Evolutionary conservation across 2,797 vertebrate genomes (phyloP), one percentile per base, ranked within the genome.

Genomic region (Alca torda): DNA sequence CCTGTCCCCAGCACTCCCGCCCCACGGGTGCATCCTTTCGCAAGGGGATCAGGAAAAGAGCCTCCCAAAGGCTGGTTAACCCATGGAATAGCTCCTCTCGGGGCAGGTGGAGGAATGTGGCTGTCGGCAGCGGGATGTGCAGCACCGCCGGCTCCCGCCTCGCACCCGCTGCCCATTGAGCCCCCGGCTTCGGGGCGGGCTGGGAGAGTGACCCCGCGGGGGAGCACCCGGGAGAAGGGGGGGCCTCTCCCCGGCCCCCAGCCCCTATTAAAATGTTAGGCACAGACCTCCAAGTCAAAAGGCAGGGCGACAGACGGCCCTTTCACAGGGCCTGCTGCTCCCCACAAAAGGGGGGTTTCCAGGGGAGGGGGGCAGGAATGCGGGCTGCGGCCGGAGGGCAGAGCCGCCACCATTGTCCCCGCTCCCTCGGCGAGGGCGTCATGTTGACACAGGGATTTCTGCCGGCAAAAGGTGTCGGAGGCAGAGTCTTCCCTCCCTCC

Each of bases 331-430:
- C 95, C 95, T 60, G 93, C 96, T 94, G 95, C 89, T 97, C 92
- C 94, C 77, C 92, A 94, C 93, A 95, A 96, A 93, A 90, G 87
- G 91, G 75, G 95, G 95, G 97, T 97, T 97, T 97, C 97, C 94
- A 97, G 94, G 97, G 96, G 94, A 89, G 85, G 83, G 48, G 91
- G 60, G 84, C 90, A 98, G 94, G 97, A 97, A 98, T 97, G 97
- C 33, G 28, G 50, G 89, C 91, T 84, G 91, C 87, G 77, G 94
- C 94, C 84, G 67, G 84, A 95, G 96, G 93, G 91, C 91, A 93
- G 89, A 72, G 91, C 90, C 86, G 69, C 51, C 86, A 61, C 92
- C 87, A 96, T 98, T 97, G 97, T 97, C 96, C 84, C 76, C 2
- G 43, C 65, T 89, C 59, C 89, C 92, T 95, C 84, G 79, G 78